These are phyloP conservation scores for Acomys russatus DNA, from an alignment of 2,797 vertebrate genomes.

Conservation along the genomic window DNA sequence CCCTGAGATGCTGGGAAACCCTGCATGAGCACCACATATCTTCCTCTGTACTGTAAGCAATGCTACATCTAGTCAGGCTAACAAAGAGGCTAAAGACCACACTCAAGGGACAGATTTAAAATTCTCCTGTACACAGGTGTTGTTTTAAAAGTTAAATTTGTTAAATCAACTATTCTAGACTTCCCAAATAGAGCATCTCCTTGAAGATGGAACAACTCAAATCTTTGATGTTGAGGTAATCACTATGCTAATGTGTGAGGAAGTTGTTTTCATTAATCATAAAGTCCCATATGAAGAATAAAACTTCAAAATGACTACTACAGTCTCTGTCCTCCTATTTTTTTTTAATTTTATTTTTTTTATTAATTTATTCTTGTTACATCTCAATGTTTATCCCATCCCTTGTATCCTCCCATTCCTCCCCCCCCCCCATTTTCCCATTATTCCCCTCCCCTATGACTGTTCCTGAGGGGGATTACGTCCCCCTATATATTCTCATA, in stretches of 20 bases:
- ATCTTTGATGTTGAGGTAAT: background rate
- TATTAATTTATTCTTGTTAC: no score
- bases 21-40: background rate
- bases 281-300: no score
- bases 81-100: background rate
- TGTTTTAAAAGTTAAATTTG: background rate
- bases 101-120: background rate
- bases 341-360: no score
- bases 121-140: background rate
- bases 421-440: no score
- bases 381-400: no score
- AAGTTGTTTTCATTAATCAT: slow-evolving; percentile 20
- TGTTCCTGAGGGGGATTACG: no score
- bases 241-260: background rate
- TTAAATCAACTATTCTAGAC: background rate
- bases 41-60: background rate
- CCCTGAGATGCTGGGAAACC: background rate
- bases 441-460: no score
- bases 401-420: no score
- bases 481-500: no score
- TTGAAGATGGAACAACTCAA: background rate
- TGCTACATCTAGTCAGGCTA: background rate
- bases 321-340: background rate
- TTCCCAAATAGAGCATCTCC: slow-evolving; percentile 1
- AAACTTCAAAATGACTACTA: background rate